Percentiles rank a stretch among this genome's conserved stretches.
These are phyloP conservation scores for Plectropomus leopardus DNA, from an alignment of 2,113 vertebrate genomes.

Conservation along the genomic window DNA sequence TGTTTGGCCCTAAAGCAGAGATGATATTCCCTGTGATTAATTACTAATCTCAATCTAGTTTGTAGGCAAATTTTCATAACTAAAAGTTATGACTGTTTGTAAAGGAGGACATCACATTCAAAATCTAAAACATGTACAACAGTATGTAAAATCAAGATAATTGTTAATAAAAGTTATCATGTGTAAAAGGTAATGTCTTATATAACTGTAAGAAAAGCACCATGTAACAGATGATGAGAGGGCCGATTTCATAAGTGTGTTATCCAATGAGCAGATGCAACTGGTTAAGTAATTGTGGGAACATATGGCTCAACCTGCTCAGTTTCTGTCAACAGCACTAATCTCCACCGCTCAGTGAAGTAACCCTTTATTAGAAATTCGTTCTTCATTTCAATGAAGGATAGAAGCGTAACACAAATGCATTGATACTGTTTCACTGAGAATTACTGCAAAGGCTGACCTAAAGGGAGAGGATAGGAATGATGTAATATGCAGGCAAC, in stretches of 20 bases:
- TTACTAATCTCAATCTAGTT: not conserved
- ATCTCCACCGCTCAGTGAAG: conserved; percentile 51
- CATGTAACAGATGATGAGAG: conserved; percentile 38
- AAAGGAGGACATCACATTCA: not conserved
- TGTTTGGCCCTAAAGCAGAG: not conserved
- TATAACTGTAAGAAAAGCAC: conserved; percentile 15
- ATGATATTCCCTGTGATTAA: not conserved
- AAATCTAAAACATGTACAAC: not conserved
- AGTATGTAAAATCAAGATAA: not conserved
- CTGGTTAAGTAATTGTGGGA: conserved; percentile 65
- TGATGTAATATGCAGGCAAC: not conserved
- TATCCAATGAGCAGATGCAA: conserved; percentile 69
- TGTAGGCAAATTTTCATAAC: not conserved
- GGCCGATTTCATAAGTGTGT: conserved; percentile 59
- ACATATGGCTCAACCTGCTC: conserved; percentile 65
- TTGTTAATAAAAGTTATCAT: not conserved
- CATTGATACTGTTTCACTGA: not conserved
- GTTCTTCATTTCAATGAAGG: conserved; percentile 39
- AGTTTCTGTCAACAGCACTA: conserved; percentile 64
- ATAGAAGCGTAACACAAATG: conserved; percentile 2
- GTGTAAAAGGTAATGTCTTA: conserved; percentile 25
- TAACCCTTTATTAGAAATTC: conserved; percentile 48
- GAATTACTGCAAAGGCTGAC: conserved; percentile 6
- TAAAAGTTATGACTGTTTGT: not conserved
- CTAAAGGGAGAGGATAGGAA: conserved; percentile 4